These are phyloP conservation scores for Lepus timidus DNA, from an alignment of 2,113 vertebrate species.

Conservation along the genomic window DNA sequence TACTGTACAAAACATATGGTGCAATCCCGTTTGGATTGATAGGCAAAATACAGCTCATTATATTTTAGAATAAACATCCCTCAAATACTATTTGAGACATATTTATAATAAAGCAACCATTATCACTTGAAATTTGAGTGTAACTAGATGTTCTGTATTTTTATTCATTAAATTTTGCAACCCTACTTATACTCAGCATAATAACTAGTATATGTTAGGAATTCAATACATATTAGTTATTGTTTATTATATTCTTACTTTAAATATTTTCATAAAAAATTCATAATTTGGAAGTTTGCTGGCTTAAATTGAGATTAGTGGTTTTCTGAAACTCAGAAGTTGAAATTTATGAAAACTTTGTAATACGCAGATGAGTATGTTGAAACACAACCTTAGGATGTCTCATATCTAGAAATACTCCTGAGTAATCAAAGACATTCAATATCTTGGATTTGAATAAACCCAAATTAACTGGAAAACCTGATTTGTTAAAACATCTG, in stretches of 20 bases:
- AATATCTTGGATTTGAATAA: conserved; percentile 77
- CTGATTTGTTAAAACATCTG: conserved; percentile 78
- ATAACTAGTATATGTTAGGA: not conserved
- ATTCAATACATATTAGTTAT: not conserved
- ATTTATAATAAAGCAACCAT: not conserved
- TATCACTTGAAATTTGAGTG: conserved; percentile 2
- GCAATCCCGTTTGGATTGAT: not conserved
- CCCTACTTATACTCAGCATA: not conserved
- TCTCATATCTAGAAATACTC: conserved; percentile 77
- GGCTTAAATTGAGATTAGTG: not conserved
- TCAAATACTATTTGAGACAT: not conserved
- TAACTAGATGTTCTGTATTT: not conserved
- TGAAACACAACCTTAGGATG: conserved; percentile 74
- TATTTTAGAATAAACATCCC: not conserved
- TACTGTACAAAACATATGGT: not conserved
- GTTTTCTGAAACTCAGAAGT: conserved; percentile 40
- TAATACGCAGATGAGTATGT: conserved; percentile 69
- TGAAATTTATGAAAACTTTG: conserved; percentile 64
- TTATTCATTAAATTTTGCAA: not conserved
- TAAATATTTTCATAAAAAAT: not conserved
- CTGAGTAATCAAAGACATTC: conserved; percentile 82
- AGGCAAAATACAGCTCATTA: not conserved
- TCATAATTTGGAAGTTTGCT: not conserved
- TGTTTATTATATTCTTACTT: not conserved
- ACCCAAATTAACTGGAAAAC: conserved; percentile 79